Evolutionary conservation across 2,113 vertebrate genomes (phyloP).

Genomic region (Oncorhynchus mykiss): DNA sequence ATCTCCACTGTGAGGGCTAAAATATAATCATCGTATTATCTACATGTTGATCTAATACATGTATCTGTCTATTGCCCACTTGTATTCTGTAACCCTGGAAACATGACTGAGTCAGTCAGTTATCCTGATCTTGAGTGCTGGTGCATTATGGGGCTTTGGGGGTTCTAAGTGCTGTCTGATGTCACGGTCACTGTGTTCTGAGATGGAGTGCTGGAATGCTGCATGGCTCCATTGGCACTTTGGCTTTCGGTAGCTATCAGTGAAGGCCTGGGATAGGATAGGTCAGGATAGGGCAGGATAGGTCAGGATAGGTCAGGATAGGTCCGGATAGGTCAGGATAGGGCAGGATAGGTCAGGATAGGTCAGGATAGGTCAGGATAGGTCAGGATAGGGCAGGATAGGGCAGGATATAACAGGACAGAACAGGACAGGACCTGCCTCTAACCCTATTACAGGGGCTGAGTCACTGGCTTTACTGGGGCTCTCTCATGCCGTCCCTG

Average conservation of each 20-base stretch:
- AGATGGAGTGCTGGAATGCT: constrained; percentile 13
- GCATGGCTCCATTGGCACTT: constrained; percentile 9
- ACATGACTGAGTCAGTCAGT: constrained; percentile 19
- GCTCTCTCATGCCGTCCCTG: too few relatives aligned
- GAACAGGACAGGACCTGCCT: too few relatives aligned
- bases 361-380: too few relatives aligned
- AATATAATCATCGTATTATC: neutral
- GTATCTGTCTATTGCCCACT: neutral
- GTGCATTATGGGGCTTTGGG: neutral
- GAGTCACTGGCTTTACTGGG: too few relatives aligned
- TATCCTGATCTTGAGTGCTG: neutral
- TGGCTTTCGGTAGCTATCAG: neutral
- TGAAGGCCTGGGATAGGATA: neutral
- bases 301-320: accelerated
- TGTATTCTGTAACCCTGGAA: neutral
- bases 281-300: too few relatives aligned
- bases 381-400: too few relatives aligned
- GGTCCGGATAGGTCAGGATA: too few relatives aligned
- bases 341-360: too few relatives aligned
- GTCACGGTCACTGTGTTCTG: constrained; percentile 27
- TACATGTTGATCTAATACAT: neutral
- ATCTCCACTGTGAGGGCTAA: neutral
- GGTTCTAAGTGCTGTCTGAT: neutral
- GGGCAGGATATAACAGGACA: too few relatives aligned
- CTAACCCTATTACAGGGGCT: too few relatives aligned